Base-by-base conservation (phyloP, 2,113 vertebrate species). In the Peromyscus maniculatus region DNA sequence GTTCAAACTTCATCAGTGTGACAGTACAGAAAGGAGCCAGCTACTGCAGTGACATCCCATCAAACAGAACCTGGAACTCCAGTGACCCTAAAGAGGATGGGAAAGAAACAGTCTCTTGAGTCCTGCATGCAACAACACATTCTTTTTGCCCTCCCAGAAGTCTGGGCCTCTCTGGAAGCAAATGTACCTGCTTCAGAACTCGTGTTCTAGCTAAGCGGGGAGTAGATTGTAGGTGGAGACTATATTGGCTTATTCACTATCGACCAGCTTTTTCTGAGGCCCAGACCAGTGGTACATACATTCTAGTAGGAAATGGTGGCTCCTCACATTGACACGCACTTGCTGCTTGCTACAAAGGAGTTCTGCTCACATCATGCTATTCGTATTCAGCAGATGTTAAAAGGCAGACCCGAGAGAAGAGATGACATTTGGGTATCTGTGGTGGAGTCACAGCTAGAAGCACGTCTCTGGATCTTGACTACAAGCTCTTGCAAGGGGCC, bases 301-400 rank as follows among this genome's bases (percentile, higher is more conserved):
- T 86, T 95, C 77, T 86, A 62, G 74, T 93, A 74, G 33, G 33
- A 91, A 93, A 62, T 28, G 71, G 59, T 66, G 72, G 92, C 46
- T 87, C 72, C 80, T 95, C 87, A 33, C 57, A 49, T 43, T 0
- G 1, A 93, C n/a, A 46, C 59, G 67, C 2, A n/a, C 4, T 78
- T 71, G 66, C 49, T 96, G 71, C 87, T 82, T 86, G 94, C 90
- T 46, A 64, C 74, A 74, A 89, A 95, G 33, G 17, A 87, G 36
- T 89, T 96, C 89, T 87, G n/a, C 92, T 93, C 52, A 88, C 69
- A 59, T 87, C 78, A 62, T 80, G 59, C 33, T 59, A 82, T 89
- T 94, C 55, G n/a, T 52, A 69, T 83, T 39, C 80, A 87, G 82
- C 17, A 52, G 83, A 82, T 87, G 89, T 89, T 78, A 89, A 96